A percentile compares a stretch with the other conserved stretches of the same genome.
Conservation (phyloP, 2,113 vertebrate genomes). For the Gnathonemus longibarbis region DNA sequence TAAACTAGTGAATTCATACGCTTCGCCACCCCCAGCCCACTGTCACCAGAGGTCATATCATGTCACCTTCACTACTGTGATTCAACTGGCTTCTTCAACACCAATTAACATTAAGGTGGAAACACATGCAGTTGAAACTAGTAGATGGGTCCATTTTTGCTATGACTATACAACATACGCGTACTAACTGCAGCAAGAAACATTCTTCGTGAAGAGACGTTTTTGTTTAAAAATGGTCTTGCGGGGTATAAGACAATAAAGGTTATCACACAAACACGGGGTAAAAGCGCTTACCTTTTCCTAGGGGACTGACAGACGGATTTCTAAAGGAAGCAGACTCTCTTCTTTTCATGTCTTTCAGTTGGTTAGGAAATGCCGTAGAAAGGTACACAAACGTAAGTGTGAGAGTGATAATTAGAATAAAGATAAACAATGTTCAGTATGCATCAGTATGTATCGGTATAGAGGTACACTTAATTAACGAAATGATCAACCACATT, state of each 20-base stretch:
- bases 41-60: background rate
- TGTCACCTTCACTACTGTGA: background rate
- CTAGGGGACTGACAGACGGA: constrained; percentile 43
- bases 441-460: background rate
- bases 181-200: background rate
- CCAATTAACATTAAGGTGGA: background rate
- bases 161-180: background rate
- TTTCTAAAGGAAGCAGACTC: constrained; percentile 47
- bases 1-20: background rate
- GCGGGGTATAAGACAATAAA: background rate
- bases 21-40: background rate
- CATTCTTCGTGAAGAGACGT: background rate
- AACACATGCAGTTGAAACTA: background rate
- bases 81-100: background rate
- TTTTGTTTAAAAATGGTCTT: background rate
- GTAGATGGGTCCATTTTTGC: background rate
- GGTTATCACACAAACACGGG: background rate
- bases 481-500: background rate
- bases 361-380: background rate
- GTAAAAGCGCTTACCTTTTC: constrained; percentile 45
- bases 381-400: background rate
- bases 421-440: background rate
- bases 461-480: background rate
- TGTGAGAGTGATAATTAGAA: background rate
- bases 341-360: constrained; percentile 37